Base-by-base conservation (phyloP, 2,797 vertebrate species). In the Hydrolagus colliei region DNA sequence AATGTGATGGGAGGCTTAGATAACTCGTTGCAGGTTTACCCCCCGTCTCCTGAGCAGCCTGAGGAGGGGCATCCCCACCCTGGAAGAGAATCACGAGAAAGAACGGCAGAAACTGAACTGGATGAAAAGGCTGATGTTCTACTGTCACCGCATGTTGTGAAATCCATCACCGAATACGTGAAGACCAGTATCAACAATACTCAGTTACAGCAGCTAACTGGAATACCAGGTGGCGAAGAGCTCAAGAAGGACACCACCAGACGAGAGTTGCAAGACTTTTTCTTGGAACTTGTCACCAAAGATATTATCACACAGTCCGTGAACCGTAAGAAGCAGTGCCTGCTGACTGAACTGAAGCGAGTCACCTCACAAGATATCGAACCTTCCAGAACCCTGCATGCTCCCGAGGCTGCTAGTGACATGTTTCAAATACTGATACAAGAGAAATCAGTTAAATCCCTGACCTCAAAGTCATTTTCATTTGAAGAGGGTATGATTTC, bases 91-190 rank as follows among this genome's bases (percentile, higher is more conserved):
- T 67, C n/a, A 67, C 18, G 10, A 68, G 41, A 68, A 41, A 4
- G 9, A 68, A 14, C 27, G 68, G 79, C 79, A 84, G 79, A 20
- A 84, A 1, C 16, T 52, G 32, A 52, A 2, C 32, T 52, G 16
- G 18, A 9, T 20, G 65, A 71, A 84, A 84, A 71, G 67, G 71
- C 71, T 71, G 16, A 84, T n/a, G 79, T 84, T 1, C 32, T 84
- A 11, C n/a, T 84, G 52, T 20, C 41, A 20, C 79, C 79, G 14
- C 65, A 67, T 71, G 79, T 84, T 32, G 16, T 84, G 65, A 41
- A 84, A 41, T 84, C 79, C 2, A 84, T 84, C 65, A 67, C 79
- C 41, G 79, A 84, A 32, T 84, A 84, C 41, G 79, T 84, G n/a
- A 84, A 84, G 65, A 18, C 20, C 6, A 71, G 79, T 84, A 67